These are phyloP conservation scores for Falcaria lacertinaria DNA, from an alignment of 2,888 invertebrate species.

Conservation along the genomic window DNA sequence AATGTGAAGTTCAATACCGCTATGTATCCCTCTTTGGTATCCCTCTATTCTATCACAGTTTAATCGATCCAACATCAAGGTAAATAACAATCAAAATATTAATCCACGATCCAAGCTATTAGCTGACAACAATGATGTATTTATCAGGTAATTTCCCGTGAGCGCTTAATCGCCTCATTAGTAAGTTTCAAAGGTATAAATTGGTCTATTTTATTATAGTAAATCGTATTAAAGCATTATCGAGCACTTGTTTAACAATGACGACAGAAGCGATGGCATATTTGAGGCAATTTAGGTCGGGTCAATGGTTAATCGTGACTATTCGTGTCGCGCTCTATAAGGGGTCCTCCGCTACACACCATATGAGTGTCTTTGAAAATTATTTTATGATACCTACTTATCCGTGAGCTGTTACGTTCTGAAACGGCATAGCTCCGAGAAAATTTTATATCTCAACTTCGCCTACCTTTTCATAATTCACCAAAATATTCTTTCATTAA, in stretches of 20 bases:
- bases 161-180: constrained; percentile 19
- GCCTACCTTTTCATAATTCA: no score
- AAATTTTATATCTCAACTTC: no score
- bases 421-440: no score
- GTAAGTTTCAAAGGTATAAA: constrained; percentile 32
- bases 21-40: no score
- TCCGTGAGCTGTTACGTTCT: no score
- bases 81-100: background rate
- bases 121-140: background rate
- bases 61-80: background rate
- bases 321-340: constrained; percentile 46
- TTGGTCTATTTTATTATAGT: constrained; percentile 34
- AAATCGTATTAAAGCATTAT: constrained; percentile 39
- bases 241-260: constrained; percentile 51
- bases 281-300: constrained; percentile 60
- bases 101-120: background rate
- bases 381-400: no score
- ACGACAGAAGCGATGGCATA: constrained; percentile 51
- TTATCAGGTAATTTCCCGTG: constrained; percentile 5
- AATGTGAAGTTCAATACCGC: no score
- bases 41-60: no score
- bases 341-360: constrained; percentile 20
- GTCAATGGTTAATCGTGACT: constrained; percentile 60
- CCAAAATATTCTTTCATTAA: no score
- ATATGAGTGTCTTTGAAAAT: no score